These are phyloP conservation scores for Saguinus midas DNA, from an alignment of 2,113 vertebrate genomes.

Conservation along the genomic window DNA sequence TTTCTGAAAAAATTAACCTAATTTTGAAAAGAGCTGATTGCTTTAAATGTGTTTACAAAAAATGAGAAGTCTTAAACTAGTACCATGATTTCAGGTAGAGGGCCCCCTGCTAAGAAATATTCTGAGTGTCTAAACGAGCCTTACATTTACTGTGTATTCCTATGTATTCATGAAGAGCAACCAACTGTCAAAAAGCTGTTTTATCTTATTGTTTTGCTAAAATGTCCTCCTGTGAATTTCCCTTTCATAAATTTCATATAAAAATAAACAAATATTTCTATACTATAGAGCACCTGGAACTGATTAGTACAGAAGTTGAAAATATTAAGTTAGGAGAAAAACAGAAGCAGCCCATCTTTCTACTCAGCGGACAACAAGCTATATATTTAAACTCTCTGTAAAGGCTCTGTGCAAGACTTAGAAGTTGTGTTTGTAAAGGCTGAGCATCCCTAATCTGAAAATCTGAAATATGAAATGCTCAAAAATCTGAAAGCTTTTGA, in stretches of 20 bases:
- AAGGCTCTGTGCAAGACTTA: neutral
- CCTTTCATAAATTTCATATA: constrained; percentile 11
- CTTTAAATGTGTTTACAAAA: neutral
- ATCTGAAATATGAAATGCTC: neutral
- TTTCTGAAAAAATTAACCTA: neutral
- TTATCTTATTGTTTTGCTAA: neutral
- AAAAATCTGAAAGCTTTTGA: neutral
- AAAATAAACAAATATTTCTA: constrained; percentile 13
- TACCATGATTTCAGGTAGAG: neutral
- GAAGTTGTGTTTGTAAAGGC: neutral
- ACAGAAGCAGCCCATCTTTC: neutral
- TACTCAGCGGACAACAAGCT: neutral
- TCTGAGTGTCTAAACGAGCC: neutral
- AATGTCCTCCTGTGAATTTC: neutral
- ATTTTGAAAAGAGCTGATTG: constrained; percentile 21
- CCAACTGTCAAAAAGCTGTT: neutral
- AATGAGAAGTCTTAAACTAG: neutral
- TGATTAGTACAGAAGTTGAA: neutral
- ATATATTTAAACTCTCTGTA: neutral
- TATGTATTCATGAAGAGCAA: neutral
- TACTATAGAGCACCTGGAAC: neutral
- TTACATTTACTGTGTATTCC: neutral
- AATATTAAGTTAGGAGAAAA: constrained; percentile 35
- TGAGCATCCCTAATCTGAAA: neutral
- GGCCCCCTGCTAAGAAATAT: neutral